A percentile compares a stretch with the other conserved stretches of the same genome.
phyloP scores from a whole-genome alignment of 2,797 vertebrate genomes.

The Pteronotus mesoamericanus region DNA sequence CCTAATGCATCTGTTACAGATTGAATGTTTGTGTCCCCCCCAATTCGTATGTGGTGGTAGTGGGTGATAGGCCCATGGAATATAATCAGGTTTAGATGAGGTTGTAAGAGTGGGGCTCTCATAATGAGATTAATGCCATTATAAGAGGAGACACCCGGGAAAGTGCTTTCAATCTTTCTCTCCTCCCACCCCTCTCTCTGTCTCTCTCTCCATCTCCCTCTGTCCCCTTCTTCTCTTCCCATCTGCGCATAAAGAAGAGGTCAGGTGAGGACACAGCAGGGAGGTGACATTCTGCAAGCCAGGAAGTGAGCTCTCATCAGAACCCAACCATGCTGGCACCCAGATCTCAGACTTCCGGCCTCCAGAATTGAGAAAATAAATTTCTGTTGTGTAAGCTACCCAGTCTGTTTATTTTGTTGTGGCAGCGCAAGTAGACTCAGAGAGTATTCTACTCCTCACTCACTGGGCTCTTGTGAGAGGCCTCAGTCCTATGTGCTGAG shows the following conservation, averaged over 20 bases:
- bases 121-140: neutral
- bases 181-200: neutral
- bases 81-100: neutral
- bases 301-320: neutral
- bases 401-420: neutral
- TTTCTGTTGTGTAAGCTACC: no score
- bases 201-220: no score
- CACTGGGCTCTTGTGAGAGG: neutral
- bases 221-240: neutral
- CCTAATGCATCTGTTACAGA: neutral
- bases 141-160: neutral
- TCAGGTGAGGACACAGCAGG: neutral
- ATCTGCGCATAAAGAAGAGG: neutral
- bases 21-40: neutral
- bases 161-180: neutral
- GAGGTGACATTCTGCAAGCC: neutral
- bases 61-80: neutral
- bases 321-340: neutral
- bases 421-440: neutral
- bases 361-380: neutral
- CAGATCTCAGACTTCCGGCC: neutral
- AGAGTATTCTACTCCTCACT: accelerated
- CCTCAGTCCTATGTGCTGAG: neutral
- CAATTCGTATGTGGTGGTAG: neutral
- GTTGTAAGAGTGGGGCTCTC: neutral